Percentiles rank a stretch among this genome's conserved stretches.
These are phyloP conservation scores for Oncorhynchus tshawytscha DNA, from an alignment of 2,113 vertebrate species.

Conservation along the genomic window DNA sequence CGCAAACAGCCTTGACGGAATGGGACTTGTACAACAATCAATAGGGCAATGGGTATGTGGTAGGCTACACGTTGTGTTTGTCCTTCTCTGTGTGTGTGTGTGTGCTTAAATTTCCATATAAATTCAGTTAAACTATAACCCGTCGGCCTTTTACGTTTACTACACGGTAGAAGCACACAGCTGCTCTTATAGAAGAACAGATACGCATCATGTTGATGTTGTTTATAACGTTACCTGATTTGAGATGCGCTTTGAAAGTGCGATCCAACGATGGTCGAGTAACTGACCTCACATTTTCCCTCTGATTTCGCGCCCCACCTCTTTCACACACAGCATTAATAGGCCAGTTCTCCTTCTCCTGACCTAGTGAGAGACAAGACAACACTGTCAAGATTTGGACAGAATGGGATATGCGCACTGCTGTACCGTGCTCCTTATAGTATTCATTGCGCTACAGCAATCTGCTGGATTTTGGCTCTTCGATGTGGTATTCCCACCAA, in stretches of 20 bases:
- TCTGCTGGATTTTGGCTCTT: slow-evolving; percentile 82
- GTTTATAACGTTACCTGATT: neutral
- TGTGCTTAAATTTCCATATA: neutral
- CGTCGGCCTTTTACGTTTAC: neutral
- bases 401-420: slow-evolving; percentile 22
- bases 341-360: neutral
- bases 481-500: slow-evolving; percentile 86
- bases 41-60: slow-evolving; percentile 44
- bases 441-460: slow-evolving; percentile 66
- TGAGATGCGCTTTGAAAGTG: neutral
- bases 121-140: neutral
- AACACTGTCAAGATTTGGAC: slow-evolving; percentile 6
- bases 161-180: neutral
- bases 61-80: too few relatives aligned
- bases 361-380: slow-evolving; percentile 4
- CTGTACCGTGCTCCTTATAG: slow-evolving; percentile 31
- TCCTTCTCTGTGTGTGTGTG: neutral
- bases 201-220: neutral
- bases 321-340: neutral
- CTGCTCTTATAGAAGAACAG: neutral
- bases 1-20: slow-evolving; percentile 15
- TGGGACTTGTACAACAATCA: slow-evolving; percentile 31
- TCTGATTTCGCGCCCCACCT: neutral
- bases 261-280: neutral
- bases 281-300: slow-evolving; percentile 10